These are phyloP conservation scores for Parus major DNA, from an alignment of 2,113 vertebrate genomes.

Conservation along the genomic window DNA sequence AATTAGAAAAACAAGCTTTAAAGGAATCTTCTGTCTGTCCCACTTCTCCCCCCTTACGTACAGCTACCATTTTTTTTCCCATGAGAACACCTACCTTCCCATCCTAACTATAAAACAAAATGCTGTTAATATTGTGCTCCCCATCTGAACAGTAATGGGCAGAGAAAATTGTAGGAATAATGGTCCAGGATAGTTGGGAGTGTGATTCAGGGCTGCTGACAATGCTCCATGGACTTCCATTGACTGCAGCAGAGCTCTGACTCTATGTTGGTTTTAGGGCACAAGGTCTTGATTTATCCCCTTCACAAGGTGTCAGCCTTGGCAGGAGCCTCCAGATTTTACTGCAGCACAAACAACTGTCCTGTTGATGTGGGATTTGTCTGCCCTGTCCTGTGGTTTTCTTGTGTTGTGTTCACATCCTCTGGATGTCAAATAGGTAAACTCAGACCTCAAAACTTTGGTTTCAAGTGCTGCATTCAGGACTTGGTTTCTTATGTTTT, in stretches of 20 bases:
- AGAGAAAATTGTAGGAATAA: neutral
- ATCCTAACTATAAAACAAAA: neutral
- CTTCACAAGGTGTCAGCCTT: neutral
- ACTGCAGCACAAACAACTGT: neutral
- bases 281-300: slow-evolving; percentile 2
- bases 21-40: neutral
- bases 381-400: neutral
- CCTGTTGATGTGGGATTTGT: neutral
- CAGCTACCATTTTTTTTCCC: neutral
- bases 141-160: neutral
- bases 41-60: neutral
- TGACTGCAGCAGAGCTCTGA: neutral
- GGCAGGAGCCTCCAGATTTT: slow-evolving; percentile 1
- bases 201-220: neutral
- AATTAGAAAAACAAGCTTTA: neutral
- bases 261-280: neutral
- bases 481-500: neutral
- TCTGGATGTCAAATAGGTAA: neutral
- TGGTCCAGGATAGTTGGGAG: neutral
- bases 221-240: neutral
- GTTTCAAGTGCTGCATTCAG: neutral
- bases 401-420: neutral
- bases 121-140: neutral
- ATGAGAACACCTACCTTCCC: neutral
- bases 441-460: neutral